Evolutionary conservation across 64 coral and sea anemone genomes (phyloP), one percentile per base, ranked within the genome.

Genomic region (Dendronephthya gigantea): DNA sequence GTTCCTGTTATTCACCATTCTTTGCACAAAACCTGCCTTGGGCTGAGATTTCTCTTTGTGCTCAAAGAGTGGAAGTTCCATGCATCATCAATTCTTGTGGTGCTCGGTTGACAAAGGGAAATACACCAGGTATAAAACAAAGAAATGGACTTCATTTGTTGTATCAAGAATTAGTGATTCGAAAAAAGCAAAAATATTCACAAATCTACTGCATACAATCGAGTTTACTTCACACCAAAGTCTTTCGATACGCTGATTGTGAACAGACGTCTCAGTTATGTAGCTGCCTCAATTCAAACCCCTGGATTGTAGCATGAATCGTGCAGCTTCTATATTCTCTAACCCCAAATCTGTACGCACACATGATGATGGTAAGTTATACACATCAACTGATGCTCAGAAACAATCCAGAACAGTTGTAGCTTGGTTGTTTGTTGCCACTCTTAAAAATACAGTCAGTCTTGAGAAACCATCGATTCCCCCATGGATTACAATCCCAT

Each of bases 391-490:
- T 25, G 88, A 75, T 30, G 29, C 55, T 56, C 62, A 38, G 41
- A 89, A 89, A 50, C 38, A 83, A 23, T 36, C 16, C 10, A 89
- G 52, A 23, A 89, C 87, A 65, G 81, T 89, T 36, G 48, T 12
- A 17, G 87, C 87, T 59, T 36, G 36, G 51, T 88, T 88, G 50
- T 88, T 88, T 16, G 87, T 88, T 34, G 79, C 39, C 43, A 59
- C 85, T 29, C 39, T 68, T 11, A 86, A 37, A 45, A 27, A 86
- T 9, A 86, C 37, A 52, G 83, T 38, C 19, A 88, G 19, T 30
- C 87, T 49, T 14, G 87, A 88, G 51, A 39, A 88, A 6, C 87
- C 87, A 88, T 88, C 87, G 11, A 83, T 83, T 25, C 87, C 87
- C 29, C 81, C 72, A 83, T 88, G 87, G 25, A 82, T 88, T 15